Evolutionary conservation across 2,888 invertebrate species (phyloP).

Genomic region (Homarus gammarus): DNA sequence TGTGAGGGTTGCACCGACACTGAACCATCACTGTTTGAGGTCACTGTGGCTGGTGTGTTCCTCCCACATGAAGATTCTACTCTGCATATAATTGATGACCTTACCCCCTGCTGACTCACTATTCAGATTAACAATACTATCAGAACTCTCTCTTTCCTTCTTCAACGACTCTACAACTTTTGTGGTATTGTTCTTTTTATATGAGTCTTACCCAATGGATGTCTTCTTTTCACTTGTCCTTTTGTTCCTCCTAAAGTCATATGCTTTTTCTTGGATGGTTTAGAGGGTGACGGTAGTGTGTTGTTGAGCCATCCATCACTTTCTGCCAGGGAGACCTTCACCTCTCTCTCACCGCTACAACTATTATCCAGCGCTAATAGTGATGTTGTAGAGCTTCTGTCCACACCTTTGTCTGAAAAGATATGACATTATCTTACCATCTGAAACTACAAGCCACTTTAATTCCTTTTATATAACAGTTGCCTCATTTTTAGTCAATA

Average conservation of each 20-base stretch:
- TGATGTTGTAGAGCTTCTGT: not conserved
- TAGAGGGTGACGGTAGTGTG: not conserved
- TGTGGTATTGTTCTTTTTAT: not conserved
- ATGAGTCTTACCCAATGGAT: not conserved
- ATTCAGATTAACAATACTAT: not conserved
- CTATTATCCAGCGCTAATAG: not conserved
- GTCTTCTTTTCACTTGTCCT: not conserved
- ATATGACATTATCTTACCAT: too few species aligned
- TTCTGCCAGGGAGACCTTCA: not conserved
- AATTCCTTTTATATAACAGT: too few species aligned
- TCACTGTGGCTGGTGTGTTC: too few species aligned
- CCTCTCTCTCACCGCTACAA: not conserved
- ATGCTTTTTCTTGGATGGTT: not conserved
- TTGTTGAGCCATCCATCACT: not conserved
- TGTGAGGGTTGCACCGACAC: not conserved
- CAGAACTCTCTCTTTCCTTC: not conserved
- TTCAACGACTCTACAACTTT: not conserved
- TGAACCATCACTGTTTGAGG: not conserved
- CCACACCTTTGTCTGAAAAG: not conserved
- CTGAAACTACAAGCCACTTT: too few species aligned
- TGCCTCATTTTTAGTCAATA: too few species aligned
- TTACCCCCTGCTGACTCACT: not conserved
- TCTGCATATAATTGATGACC: not conserved
- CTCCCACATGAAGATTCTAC: not conserved
- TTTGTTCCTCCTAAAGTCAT: not conserved